phyloP scores from a whole-genome alignment of 2,888 invertebrate genomes.

The Melinopterus prodromus region DNA sequence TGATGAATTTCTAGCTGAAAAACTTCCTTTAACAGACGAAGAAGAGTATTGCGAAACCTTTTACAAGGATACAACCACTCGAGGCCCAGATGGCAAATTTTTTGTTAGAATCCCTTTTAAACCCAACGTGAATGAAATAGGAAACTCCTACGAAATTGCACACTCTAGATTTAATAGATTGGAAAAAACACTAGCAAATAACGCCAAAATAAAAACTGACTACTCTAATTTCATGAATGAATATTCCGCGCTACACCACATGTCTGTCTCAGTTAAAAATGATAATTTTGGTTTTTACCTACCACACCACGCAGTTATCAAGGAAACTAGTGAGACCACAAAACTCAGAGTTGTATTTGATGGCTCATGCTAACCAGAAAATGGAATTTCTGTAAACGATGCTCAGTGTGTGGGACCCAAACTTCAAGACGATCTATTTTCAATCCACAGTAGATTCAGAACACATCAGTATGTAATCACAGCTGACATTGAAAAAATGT shows the following conservation, averaged over 20 bases:
- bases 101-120: slow-evolving; percentile 19
- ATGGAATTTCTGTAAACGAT: slow-evolving; percentile 26
- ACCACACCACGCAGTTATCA: slow-evolving; percentile 25
- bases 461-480: slow-evolving; percentile 9
- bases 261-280: slow-evolving; percentile 26
- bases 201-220: slow-evolving; percentile 33
- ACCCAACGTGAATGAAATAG: background rate
- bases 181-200: slow-evolving; percentile 34
- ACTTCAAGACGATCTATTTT: slow-evolving; percentile 10
- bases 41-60: slow-evolving; percentile 5
- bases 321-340: slow-evolving; percentile 11
- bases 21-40: background rate
- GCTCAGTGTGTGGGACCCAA: slow-evolving; percentile 20
- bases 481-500: slow-evolving; percentile 26
- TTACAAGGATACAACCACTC: slow-evolving; percentile 10
- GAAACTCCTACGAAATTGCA: slow-evolving; percentile 11
- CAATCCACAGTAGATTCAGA: slow-evolving; percentile 7
- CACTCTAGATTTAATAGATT: slow-evolving; percentile 34
- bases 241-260: slow-evolving; percentile 36
- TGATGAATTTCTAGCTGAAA: slow-evolving; percentile 7
- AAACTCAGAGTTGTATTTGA: slow-evolving; percentile 10
- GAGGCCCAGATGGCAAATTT: slow-evolving; percentile 7
- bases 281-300: slow-evolving; percentile 8
- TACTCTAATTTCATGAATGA: slow-evolving; percentile 40
- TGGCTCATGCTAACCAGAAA: slow-evolving; percentile 21